Evolutionary conservation across 2,888 invertebrate genomes (phyloP).

Genomic region (Sinelater perroti): DNA sequence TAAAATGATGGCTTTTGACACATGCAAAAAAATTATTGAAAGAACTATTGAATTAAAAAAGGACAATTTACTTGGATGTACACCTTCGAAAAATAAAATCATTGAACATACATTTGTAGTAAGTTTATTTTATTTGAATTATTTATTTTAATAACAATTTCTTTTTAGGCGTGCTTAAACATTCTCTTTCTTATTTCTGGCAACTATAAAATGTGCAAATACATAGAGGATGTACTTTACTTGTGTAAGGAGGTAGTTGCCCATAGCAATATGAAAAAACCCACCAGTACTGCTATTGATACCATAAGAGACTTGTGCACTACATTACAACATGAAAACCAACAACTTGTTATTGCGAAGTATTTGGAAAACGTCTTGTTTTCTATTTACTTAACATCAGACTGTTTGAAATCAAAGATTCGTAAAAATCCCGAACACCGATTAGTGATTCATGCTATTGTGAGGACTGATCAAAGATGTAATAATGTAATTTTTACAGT

Average conservation of each 20-base stretch:
- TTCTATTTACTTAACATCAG: conserved; percentile 22
- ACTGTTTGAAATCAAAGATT: conserved; percentile 18
- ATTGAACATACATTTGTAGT: conserved; percentile 21
- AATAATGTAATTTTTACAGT: conserved; percentile 20
- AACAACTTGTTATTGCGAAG: conserved; percentile 7
- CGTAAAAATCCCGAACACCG: conserved; percentile 29
- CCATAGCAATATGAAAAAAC: conserved; percentile 12
- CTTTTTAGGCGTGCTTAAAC: conserved; percentile 16
- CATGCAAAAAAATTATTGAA: conserved; percentile 2
- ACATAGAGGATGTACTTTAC: too few species aligned
- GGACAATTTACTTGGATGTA: too few species aligned
- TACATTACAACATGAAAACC: not conserved
- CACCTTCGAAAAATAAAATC: not conserved
- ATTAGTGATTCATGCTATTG: conserved; percentile 27
- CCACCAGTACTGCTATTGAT: conserved; percentile 1
- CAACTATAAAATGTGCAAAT: too few species aligned
- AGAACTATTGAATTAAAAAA: too few species aligned
- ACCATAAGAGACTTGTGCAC: conserved; percentile 7
- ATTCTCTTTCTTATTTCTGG: not conserved
- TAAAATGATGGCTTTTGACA: too few species aligned
- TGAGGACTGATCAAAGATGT: conserved; percentile 10
- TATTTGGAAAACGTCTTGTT: conserved; percentile 21
- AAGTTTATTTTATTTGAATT: conserved; percentile 9
- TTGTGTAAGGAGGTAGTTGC: too few species aligned
- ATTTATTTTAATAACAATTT: not conserved